Conservation (phyloP, 2,797 vertebrate genomes). For the Sebastes miniatus region DNA sequence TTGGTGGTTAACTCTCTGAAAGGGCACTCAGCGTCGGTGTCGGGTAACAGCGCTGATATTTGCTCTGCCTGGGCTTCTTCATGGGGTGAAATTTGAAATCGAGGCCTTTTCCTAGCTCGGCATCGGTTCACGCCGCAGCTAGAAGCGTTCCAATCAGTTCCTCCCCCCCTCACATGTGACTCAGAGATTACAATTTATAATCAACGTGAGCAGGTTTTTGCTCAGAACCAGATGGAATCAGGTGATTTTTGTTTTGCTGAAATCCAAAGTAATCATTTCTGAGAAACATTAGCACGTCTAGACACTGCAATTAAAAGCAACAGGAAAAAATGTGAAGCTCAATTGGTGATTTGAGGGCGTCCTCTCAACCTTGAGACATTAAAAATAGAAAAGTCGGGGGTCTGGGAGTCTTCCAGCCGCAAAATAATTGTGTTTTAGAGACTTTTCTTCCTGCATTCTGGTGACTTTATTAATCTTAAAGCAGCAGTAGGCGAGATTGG, state of each 20-base stretch:
- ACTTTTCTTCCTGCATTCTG: too few species aligned
- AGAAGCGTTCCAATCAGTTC: constrained; percentile 6
- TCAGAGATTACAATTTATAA: not conserved
- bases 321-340: not conserved
- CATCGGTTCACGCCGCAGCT: not conserved
- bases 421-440: too few species aligned
- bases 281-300: not conserved
- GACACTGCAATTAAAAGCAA: not conserved
- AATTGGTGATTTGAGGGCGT: not conserved
- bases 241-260: not conserved
- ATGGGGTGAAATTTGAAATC: constrained; percentile 45
- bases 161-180: not conserved
- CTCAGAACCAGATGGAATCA: not conserved
- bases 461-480: too few species aligned
- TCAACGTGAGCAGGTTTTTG: not conserved
- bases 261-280: not conserved
- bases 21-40: constrained; percentile 71
- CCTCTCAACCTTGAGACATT: too few species aligned
- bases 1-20: constrained; percentile 66
- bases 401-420: too few species aligned
- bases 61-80: constrained; percentile 7
- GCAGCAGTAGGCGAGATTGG: too few species aligned
- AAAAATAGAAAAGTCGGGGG: too few species aligned
- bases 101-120: not conserved
- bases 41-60: constrained; percentile 54